A percentile compares a stretch with the other conserved stretches of the same genome.
These are phyloP conservation scores for Drosophila acutilabella DNA, from an alignment of 2,888 invertebrate genomes.

Conservation along the genomic window DNA sequence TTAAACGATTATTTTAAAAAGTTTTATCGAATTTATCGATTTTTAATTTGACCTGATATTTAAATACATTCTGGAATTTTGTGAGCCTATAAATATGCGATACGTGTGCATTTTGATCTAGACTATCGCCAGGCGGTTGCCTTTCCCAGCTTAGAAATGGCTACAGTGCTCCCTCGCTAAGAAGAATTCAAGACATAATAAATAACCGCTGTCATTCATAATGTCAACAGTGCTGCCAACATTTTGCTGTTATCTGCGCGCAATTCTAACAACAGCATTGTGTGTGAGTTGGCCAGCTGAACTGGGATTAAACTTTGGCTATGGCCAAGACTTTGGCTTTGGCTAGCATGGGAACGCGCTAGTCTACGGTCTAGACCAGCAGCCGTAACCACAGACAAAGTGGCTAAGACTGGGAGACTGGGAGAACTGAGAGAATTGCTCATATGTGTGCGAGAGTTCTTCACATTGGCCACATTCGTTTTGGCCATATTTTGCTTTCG, in stretches of 20 bases:
- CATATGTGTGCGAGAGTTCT: slow-evolving; percentile 67
- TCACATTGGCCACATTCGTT: slow-evolving; percentile 71
- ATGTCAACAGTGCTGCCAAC: slow-evolving; percentile 80
- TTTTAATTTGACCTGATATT: too few relatives aligned
- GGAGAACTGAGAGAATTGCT: slow-evolving; percentile 4
- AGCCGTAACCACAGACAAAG: slow-evolving; percentile 58
- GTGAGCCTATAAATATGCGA: slow-evolving; percentile 19
- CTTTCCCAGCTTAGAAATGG: slow-evolving; percentile 42
- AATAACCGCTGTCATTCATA: slow-evolving; percentile 81
- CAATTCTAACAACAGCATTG: slow-evolving; percentile 80
- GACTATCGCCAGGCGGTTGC: slow-evolving; percentile 13
- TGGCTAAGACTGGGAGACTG: slow-evolving; percentile 39
- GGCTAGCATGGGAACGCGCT: slow-evolving; percentile 52
- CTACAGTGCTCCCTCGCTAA: slow-evolving; percentile 13
- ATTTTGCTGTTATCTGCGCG: slow-evolving; percentile 78
- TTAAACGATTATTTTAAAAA: not conserved
- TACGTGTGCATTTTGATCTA: slow-evolving; percentile 9
- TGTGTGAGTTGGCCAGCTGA: slow-evolving; percentile 17
- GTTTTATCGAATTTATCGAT: not conserved
- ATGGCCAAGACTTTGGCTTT: slow-evolving; percentile 34
- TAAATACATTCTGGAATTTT: slow-evolving; percentile 1
- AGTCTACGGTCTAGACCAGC: slow-evolving; percentile 11
- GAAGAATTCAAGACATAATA: slow-evolving; percentile 71
- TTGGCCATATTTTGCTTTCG: slow-evolving; percentile 49
- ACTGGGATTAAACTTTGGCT: slow-evolving; percentile 36